Evolutionary conservation across 92 coral and sea anemone genomes (phyloP), one percentile per base, ranked within the genome.

Genomic region (Hydrozoanthus gracilis): DNA sequence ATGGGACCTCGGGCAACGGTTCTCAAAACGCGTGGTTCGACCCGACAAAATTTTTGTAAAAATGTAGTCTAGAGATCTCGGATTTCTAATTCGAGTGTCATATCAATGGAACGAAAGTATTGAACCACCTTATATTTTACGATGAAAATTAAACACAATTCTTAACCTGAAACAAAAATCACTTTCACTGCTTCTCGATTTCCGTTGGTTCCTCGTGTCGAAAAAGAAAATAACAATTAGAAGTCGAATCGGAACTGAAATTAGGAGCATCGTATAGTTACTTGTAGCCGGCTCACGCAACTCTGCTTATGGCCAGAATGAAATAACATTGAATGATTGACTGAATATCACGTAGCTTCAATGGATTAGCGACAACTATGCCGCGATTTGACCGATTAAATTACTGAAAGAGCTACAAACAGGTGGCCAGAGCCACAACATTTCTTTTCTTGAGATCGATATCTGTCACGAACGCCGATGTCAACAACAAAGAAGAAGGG

Each of bases 381-480:
- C 74, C 49, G 58, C 48, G 61, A 80, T 78, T 60, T 45, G 18
- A 27, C 7, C 71, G 74, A 80, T 80, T 62, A 79, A 62, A 64
- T 48, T 56, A 46, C 7, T 45, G 13, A 50, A 65, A 64, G 50
- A 80, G 8, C 61, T 11, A 44, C 7, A 16, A 80, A 47, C 85
- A 80, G 85, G 73, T 80, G 85, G 66, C 69, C 73, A 64, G 66
- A 80, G 66, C 85, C 52, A 14, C 45, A 79, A 79, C 84, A 79
- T 62, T 64, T 49, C 60, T 76, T 61, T 79, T 18, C n/a, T 46
- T 17, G 44, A 50, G 71, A 79, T 68, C 49, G 14, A 68, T 80
- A 80, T 80, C 74, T 80, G 85, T 80, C 85, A 80, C 85, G 73
- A 66, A 80, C 52, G 74, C 84, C 79, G 73, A 80, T 80, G 85